phyloP scores from a whole-genome alignment of 2,888 invertebrate species.

The Orchesella flavescens region DNA sequence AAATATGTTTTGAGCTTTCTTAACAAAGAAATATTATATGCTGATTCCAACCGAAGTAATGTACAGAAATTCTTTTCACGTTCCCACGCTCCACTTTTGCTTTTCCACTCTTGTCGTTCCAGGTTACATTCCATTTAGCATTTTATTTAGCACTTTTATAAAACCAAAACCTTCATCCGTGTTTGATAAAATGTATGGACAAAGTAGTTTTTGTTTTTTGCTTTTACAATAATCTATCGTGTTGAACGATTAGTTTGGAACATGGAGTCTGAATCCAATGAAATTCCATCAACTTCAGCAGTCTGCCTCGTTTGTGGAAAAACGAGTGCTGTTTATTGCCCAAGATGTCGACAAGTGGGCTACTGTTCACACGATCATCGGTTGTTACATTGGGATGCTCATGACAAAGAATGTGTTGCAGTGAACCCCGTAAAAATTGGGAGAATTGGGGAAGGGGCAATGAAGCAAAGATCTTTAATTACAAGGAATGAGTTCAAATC shows the following conservation, averaged over 20 bases:
- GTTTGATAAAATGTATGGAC: no score
- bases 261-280: not conserved
- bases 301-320: constrained; percentile 47
- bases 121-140: no score
- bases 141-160: no score
- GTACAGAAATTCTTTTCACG: no score
- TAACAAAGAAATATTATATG: no score
- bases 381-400: constrained; percentile 49
- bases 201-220: no score
- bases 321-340: constrained; percentile 58
- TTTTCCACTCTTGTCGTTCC: no score
- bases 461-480: constrained; percentile 29
- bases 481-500: constrained; percentile 50
- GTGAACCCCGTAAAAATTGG: constrained; percentile 53
- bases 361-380: constrained; percentile 60
- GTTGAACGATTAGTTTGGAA: not conserved
- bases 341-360: constrained; percentile 46
- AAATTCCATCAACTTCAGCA: not conserved
- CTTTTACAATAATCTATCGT: no score
- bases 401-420: constrained; percentile 57
- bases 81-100: no score
- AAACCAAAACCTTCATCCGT: no score
- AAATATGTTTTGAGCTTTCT: no score
- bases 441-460: constrained; percentile 28
- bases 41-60: no score